Evolutionary conservation across 2,888 invertebrate genomes (phyloP).

Genomic region (Copidosoma aretas): DNA sequence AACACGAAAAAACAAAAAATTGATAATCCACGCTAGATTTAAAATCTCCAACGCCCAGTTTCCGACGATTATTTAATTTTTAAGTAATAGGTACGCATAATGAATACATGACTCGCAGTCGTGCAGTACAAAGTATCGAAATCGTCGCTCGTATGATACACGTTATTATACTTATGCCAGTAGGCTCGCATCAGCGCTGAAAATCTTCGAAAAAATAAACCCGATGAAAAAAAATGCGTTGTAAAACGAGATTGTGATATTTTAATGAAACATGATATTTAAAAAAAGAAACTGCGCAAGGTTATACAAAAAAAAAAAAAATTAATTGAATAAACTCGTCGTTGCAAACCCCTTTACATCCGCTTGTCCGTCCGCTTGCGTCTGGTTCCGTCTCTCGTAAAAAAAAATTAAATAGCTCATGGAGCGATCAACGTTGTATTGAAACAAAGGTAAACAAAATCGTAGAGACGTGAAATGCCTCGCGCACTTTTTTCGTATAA

Average conservation of each 20-base stretch:
- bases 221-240: too few species aligned
- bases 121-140: constrained; percentile 36
- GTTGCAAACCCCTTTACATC: constrained; percentile 35
- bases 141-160: constrained; percentile 24
- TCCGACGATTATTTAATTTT: constrained; percentile 39
- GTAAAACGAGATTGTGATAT: too few species aligned
- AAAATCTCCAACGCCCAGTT: constrained; percentile 56
- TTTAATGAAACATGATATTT: not conserved
- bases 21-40: constrained; percentile 55
- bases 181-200: not conserved
- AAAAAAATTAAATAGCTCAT: constrained; percentile 17
- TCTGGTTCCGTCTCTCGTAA: constrained; percentile 27
- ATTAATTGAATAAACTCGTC: constrained; percentile 23
- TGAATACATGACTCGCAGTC: not conserved
- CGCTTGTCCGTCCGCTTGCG: constrained; percentile 41
- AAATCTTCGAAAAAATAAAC: constrained; percentile 1
- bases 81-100: not conserved
- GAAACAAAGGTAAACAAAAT: too few species aligned
- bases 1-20: constrained; percentile 35
- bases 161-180: not conserved
- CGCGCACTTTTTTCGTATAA: too few species aligned
- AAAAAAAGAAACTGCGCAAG: not conserved
- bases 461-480: too few species aligned
- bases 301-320: too few species aligned
- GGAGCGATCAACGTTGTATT: too few species aligned